These are phyloP conservation scores for Misgurnus mizolepis DNA, from an alignment of 2,113 vertebrate genomes.

Conservation along the genomic window DNA sequence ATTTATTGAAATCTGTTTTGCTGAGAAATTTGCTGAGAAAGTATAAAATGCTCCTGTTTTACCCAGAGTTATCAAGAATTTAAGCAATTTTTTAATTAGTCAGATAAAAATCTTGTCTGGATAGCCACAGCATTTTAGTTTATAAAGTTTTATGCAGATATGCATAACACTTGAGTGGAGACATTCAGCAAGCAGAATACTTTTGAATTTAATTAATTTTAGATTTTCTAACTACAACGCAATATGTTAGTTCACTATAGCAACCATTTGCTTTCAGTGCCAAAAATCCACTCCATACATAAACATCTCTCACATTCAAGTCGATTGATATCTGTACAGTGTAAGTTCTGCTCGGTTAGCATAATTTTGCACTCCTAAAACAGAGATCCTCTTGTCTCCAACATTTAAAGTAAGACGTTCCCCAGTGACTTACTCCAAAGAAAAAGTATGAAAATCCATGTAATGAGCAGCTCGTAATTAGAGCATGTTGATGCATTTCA, in stretches of 20 bases:
- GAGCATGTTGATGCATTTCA: constrained; percentile 30
- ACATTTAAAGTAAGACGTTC: constrained; percentile 31
- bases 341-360: constrained; percentile 27
- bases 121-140: too few species aligned
- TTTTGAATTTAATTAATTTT: background rate
- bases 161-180: too few species aligned
- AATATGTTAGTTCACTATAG: background rate
- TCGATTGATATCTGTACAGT: constrained; percentile 10
- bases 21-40: too few species aligned
- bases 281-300: background rate
- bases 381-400: constrained; percentile 36
- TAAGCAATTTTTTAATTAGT: too few species aligned
- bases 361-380: constrained; percentile 45
- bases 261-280: background rate
- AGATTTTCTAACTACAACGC: background rate
- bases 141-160: too few species aligned
- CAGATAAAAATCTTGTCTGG: too few species aligned
- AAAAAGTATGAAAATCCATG: constrained; percentile 2
- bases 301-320: background rate
- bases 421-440: constrained; percentile 21
- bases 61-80: too few species aligned
- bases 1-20: too few species aligned
- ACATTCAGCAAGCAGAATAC: background rate
- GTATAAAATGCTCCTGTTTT: too few species aligned
- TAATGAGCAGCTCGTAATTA: constrained; percentile 47